Base-by-base conservation (phyloP, 2,888 invertebrate species). In the Megastigmus dorsalis region DNA sequence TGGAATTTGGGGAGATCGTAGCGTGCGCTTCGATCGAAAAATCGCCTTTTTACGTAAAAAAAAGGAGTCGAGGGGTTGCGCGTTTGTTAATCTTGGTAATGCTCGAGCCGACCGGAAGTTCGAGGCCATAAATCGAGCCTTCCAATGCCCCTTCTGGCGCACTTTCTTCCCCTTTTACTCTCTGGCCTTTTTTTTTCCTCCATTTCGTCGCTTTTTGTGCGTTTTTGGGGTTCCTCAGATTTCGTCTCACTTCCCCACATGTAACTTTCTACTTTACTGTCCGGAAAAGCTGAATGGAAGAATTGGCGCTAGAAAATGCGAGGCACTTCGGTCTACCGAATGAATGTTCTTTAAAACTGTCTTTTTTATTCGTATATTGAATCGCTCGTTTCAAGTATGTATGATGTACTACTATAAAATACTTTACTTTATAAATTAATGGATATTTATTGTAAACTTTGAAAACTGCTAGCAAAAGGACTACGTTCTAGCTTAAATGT, bases 1-100 rank as follows among this genome's bases (percentile, higher is more conserved):
- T 55, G 15, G 55, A 28, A 20, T 20, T 26, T n/a, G 13, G 26
- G 18, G 30, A 41, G 20, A 3, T 33, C 55, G 18, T 10, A 26
- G 55, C 13, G 15, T 65, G n/a, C 48, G 20, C n/a, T n/a, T n/a
- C n/a, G 48, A 54, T 38, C 55, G 38, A 62, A 57, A 55, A 26
- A 28, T 38, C 15, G 41, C 18, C 41, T 67, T 68, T 59, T 48
- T 18, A 20, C 23, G 18, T 28, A 68, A 62, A 38, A 43, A 30
- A 48, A 45, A n/a, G n/a, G n/a, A n/a, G n/a, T n/a, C 38, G 38
- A 23, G 59, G 79, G 77, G 38, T n/a, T 30, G 71, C 68, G 77
- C 77, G 82, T 66, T 83, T 82, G 84, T 86, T 86, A 86, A 87
- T 87, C 87, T 86, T 82, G 84, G 86, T 87, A 86, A 87, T 82